phyloP scores from a whole-genome alignment of 2,113 vertebrate species.

The Sclerurus mexicanus region DNA sequence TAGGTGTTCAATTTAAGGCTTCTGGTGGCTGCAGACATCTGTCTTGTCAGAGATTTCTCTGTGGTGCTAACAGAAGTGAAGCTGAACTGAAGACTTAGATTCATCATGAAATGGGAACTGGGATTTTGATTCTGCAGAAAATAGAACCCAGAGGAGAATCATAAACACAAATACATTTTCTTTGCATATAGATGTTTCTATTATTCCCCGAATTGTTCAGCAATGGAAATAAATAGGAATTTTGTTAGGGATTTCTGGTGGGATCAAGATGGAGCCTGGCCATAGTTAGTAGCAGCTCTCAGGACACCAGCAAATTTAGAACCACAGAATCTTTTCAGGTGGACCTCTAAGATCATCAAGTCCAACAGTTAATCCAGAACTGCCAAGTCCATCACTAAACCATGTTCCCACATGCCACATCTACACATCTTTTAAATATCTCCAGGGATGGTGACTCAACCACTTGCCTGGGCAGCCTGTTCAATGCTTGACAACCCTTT shows the following conservation, averaged over 20 bases:
- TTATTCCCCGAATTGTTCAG: background rate
- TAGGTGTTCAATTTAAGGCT: slow-evolving; percentile 44
- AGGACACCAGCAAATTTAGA: background rate
- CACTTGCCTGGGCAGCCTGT: background rate
- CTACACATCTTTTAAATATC: background rate
- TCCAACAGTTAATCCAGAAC: background rate
- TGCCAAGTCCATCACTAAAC: background rate
- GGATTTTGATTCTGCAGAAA: slow-evolving; percentile 34
- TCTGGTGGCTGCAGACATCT: slow-evolving; percentile 55
- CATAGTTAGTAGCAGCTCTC: background rate
- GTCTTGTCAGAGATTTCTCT: slow-evolving; percentile 54
- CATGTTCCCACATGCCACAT: background rate
- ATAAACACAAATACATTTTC: background rate
- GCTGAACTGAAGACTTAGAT: slow-evolving; percentile 27
- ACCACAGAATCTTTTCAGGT: background rate
- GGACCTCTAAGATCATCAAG: background rate
- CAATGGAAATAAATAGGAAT: background rate
- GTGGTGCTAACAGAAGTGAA: slow-evolving; percentile 40
- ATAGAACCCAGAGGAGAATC: slow-evolving; percentile 34
- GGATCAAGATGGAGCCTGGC: background rate
- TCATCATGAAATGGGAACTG: slow-evolving; percentile 23
- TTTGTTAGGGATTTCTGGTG: background rate
- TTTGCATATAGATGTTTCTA: slow-evolving; percentile 5
- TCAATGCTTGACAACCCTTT: background rate
- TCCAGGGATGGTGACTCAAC: background rate